Evolutionary conservation across 2,888 invertebrate species (phyloP), one percentile per base, ranked within the genome.

Genomic region (Sphinx pinastri): DNA sequence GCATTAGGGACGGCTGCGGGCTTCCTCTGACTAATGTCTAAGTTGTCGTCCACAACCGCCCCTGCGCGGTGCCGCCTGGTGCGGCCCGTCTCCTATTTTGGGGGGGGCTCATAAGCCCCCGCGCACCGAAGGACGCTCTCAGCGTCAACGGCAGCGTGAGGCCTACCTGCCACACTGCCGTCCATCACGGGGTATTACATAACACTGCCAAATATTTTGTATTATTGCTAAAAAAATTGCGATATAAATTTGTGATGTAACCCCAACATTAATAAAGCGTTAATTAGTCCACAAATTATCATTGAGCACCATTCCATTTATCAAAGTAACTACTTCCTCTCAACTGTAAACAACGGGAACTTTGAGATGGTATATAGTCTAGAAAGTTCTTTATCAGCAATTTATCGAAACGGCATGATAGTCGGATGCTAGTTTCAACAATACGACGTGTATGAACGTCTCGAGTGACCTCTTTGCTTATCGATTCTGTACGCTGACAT

Each of bases 351-450:
- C 47, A 16, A 3, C 45, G 6, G 6, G 47, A 11, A 4, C 60
- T 45, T 38, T 10, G 60, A 47, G 60, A 63, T 47, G 47, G 45
- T 16, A 38, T 38, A 38, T 5, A 38, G 16, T 16, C 47, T 47
- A 63, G 60, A 63, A 63, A 63, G 47, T 63, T 60, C 47, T 12
- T 63, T 63, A 63, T 47, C 60, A 63, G 47, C 13, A 47, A n/a
- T 16, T 63, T 63, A 47, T 47, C 60, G 47, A n/a, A 45, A 47
- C 8, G 12, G 60, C 60, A 47, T 63, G 60, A 63, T 63, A 16
- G 16, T 12, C 47, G 60, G 16, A 47, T 63, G 60, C 45, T 12
- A 12, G 19, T 47, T 63, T 47, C 47, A 16, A 16, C 25, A n/a
- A 16, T n/a, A 38, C 58, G 14, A 38, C 6, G 31, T 59, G 58